These are phyloP conservation scores for Limenitis arthemis DNA, from an alignment of 2,888 invertebrate species.

Conservation along the genomic window DNA sequence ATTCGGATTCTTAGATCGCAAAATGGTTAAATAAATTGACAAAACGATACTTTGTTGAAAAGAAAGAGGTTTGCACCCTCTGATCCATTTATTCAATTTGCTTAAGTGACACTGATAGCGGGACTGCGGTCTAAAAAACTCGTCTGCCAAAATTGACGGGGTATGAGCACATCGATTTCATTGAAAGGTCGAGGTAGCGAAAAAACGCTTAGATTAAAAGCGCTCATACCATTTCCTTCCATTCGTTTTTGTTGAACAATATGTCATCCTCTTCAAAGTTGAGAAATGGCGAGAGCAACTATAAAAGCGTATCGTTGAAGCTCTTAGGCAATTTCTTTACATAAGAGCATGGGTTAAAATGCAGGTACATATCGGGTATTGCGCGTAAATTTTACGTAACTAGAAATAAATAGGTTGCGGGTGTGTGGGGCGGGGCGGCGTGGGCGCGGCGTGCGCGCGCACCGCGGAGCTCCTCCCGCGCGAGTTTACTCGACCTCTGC, in stretches of 20 bases:
- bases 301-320: too few species aligned
- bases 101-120: conserved; percentile 71
- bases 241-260: neutral
- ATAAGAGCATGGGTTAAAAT: conserved; percentile 53
- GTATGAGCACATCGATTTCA: too few species aligned
- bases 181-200: too few species aligned
- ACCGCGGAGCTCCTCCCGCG: conserved; percentile 34
- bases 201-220: too few species aligned
- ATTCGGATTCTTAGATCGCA: neutral
- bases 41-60: conserved; percentile 13
- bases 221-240: neutral
- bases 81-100: conserved; percentile 66
- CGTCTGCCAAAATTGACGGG: conserved; percentile 59
- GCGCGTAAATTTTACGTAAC: conserved; percentile 73
- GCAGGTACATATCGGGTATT: conserved; percentile 65
- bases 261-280: too few species aligned
- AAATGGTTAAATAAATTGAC: conserved; percentile 9
- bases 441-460: conserved; percentile 64
- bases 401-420: conserved; percentile 73
- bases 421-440: conserved; percentile 66
- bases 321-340: conserved; percentile 4
- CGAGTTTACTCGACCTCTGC: conserved; percentile 42
- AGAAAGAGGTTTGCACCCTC: conserved; percentile 38
- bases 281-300: too few species aligned
- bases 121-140: conserved; percentile 62